Evolutionary conservation across 2,113 vertebrate species (phyloP).

Genomic region (Chionomys nivalis): DNA sequence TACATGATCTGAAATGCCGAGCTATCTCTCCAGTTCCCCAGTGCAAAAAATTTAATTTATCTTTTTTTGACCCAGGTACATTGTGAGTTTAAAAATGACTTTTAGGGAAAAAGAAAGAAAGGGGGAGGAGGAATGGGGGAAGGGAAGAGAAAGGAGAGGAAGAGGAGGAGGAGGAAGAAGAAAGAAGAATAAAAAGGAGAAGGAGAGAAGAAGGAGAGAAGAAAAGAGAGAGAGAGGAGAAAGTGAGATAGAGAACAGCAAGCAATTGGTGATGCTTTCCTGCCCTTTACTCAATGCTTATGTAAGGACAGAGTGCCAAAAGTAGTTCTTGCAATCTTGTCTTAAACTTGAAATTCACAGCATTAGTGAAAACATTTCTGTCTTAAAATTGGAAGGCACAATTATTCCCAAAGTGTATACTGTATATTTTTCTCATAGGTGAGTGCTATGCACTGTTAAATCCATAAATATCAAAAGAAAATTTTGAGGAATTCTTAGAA

Average conservation of each 20-base stretch:
- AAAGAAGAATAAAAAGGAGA: background rate
- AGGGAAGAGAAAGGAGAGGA: too few species aligned
- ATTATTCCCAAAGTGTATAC: background rate
- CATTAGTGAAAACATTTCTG: background rate
- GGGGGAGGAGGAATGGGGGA: background rate
- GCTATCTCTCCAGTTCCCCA: background rate
- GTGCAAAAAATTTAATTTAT: background rate
- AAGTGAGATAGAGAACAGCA: background rate
- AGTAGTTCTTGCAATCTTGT: background rate
- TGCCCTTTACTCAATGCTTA: slow-evolving; percentile 15
- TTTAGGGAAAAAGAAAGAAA: background rate
- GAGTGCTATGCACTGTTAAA: background rate
- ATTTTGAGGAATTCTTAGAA: slow-evolving; percentile 12
- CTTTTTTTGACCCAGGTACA: background rate
- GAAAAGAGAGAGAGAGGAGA: rapidly evolving
- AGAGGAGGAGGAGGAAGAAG: rapidly evolving
- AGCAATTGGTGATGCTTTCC: background rate
- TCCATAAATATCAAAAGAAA: background rate
- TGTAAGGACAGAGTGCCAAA: background rate
- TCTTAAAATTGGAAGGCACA: background rate
- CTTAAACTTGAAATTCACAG: background rate
- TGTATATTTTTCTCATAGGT: background rate
- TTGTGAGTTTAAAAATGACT: background rate
- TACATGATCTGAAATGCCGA: background rate
- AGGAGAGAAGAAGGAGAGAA: too few species aligned